phyloP scores from a whole-genome alignment of 2,797 vertebrate genomes.

The Danio albolineatus region DNA sequence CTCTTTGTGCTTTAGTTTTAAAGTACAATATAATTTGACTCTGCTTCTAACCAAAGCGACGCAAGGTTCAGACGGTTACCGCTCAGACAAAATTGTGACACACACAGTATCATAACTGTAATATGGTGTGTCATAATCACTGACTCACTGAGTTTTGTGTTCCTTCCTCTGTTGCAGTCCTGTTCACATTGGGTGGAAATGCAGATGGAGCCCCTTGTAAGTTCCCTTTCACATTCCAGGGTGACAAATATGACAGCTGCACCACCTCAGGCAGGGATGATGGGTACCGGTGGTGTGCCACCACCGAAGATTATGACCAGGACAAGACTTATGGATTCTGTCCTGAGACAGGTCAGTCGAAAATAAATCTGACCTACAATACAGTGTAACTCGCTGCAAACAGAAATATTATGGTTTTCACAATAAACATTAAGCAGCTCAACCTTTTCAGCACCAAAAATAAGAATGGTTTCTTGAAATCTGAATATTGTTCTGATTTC shows the following conservation, averaged over 20 bases:
- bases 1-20: background rate
- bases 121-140: conserved; percentile 10
- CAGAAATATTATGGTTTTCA: no score
- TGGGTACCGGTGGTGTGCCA: conserved; percentile 96
- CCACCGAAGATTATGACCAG: conserved; percentile 92
- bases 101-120: background rate
- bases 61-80: background rate
- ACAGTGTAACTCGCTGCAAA: no score
- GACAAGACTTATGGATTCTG: conserved; percentile 96
- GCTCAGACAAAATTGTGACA: background rate
- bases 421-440: no score
- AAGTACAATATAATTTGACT: background rate
- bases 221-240: conserved; percentile 95
- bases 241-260: conserved; percentile 86
- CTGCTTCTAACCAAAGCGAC: background rate
- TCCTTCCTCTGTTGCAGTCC: conserved; percentile 76
- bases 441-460: no score
- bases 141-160: background rate
- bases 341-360: conserved; percentile 89
- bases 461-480: no score
- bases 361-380: background rate
- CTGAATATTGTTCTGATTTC: no score
- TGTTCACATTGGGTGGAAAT: conserved; percentile 96
- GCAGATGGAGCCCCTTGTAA: conserved; percentile 91
- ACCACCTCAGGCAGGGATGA: conserved; percentile 93